Evolutionary conservation across 2,888 invertebrate species (phyloP).

Genomic region (Xylocampa areola): DNA sequence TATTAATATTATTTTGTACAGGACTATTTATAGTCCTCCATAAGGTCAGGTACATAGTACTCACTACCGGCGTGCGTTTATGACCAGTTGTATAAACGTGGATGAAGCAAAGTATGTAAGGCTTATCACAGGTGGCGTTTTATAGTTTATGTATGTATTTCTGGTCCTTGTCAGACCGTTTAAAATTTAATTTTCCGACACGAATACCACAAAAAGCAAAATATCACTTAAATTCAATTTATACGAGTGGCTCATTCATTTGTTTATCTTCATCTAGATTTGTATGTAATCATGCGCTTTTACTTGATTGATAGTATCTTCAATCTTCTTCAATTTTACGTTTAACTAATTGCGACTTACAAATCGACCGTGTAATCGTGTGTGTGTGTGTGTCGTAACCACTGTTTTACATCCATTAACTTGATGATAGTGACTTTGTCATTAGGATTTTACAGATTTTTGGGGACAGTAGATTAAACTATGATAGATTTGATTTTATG

Average conservation of each 20-base stretch:
- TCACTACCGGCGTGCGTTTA: no score
- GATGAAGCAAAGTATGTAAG: no score
- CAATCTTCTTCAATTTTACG: slow-evolving; percentile 80
- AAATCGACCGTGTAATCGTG: slow-evolving; percentile 66
- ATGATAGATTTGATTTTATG: not conserved
- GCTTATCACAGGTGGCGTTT: no score
- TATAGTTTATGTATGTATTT: no score
- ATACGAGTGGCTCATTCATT: slow-evolving; percentile 85
- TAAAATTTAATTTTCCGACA: slow-evolving; percentile 32
- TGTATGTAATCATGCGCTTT: slow-evolving; percentile 83
- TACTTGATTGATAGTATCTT: slow-evolving; percentile 84
- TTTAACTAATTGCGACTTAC: slow-evolving; percentile 76
- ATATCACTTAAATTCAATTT: slow-evolving; percentile 83
- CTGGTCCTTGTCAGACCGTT: slow-evolving; percentile 4
- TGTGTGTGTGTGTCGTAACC: no score
- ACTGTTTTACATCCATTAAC: slow-evolving; percentile 69
- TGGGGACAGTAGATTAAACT: not conserved
- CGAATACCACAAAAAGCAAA: slow-evolving; percentile 68
- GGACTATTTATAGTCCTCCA: no score
- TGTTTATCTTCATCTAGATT: slow-evolving; percentile 87
- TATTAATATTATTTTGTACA: no score
- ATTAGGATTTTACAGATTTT: slow-evolving; percentile 51
- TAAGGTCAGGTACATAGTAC: no score
- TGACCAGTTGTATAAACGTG: no score
- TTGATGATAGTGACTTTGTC: slow-evolving; percentile 66